Conservation (phyloP, 1,140 invertebrate species). For the Scylla paramamosain region DNA sequence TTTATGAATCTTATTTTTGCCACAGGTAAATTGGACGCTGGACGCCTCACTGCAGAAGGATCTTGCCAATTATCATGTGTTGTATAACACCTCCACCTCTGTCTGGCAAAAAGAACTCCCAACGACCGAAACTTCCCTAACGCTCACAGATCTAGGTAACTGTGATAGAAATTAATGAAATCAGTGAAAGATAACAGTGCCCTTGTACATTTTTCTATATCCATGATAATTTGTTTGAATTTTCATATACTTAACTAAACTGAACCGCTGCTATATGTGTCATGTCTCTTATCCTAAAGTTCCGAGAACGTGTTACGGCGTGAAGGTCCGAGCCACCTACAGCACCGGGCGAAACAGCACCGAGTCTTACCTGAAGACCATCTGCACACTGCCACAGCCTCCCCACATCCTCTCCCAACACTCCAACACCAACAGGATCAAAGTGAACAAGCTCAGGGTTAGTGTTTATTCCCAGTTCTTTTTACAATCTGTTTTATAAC, state of each 20-base stretch:
- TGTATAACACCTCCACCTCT: conserved; percentile 38
- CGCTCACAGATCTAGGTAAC: conserved; percentile 43
- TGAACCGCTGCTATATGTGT: not conserved
- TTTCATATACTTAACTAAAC: too few relatives aligned
- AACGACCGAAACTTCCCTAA: conserved; percentile 21
- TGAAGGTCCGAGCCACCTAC: not conserved
- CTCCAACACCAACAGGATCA: conserved; percentile 24
- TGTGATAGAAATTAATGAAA: not conserved
- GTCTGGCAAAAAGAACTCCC: not conserved
- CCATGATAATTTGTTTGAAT: too few relatives aligned
- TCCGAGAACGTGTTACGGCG: not conserved
- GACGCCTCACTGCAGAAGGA: not conserved
- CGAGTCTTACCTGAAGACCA: not conserved
- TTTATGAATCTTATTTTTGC: too few relatives aligned
- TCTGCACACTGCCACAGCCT: conserved; percentile 37
- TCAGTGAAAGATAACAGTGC: too few relatives aligned
- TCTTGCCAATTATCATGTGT: conserved; percentile 15
- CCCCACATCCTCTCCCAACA: not conserved
- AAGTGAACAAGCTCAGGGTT: conserved; percentile 53
- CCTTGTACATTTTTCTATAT: too few relatives aligned
- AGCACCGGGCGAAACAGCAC: not conserved
- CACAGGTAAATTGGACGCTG: conserved; percentile 49
- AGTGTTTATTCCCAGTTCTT: not conserved
- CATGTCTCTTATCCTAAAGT: not conserved
- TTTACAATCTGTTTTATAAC: too few relatives aligned